Conservation (phyloP, 2,888 invertebrate genomes). For the Drosophila mercatorum region DNA sequence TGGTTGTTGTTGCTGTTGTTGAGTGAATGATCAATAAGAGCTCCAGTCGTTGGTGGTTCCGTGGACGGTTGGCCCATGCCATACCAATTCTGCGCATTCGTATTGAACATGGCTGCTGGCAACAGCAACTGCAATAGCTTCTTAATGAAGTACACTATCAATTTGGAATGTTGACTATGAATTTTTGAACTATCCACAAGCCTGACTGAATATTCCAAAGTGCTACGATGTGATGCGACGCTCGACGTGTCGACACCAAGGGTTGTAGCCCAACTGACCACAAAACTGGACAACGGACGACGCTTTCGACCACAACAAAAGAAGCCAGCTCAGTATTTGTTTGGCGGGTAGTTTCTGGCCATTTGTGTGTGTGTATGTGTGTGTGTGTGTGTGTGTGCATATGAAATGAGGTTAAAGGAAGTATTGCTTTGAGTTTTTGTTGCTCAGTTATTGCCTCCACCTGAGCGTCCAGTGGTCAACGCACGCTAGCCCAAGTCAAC, state of each 20-base stretch:
- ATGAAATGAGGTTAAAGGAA: constrained; percentile 83
- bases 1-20: constrained; percentile 50
- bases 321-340: constrained; percentile 41
- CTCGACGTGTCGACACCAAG: constrained; percentile 58
- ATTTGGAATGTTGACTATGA: constrained; percentile 42
- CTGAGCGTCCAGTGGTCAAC: constrained; percentile 72
- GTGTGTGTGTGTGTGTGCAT: constrained; percentile 46
- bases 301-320: constrained; percentile 71
- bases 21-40: constrained; percentile 51
- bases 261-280: constrained; percentile 83
- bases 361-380: constrained; percentile 13
- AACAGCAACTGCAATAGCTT: constrained; percentile 3
- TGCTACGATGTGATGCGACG: constrained; percentile 24
- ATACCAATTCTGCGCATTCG: constrained; percentile 83
- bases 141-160: constrained; percentile 42
- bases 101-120: constrained; percentile 75
- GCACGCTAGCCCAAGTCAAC: constrained; percentile 72
- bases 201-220: constrained; percentile 54
- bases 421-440: constrained; percentile 60
- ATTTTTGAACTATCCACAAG: constrained; percentile 19
- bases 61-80: constrained; percentile 67
- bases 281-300: constrained; percentile 62
- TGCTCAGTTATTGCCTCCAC: constrained; percentile 44
- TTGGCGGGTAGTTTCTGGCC: constrained; percentile 69
- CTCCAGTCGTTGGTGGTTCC: constrained; percentile 34